phyloP scores from a whole-genome alignment of 2,888 invertebrate genomes.

The Drosophila recens region DNA sequence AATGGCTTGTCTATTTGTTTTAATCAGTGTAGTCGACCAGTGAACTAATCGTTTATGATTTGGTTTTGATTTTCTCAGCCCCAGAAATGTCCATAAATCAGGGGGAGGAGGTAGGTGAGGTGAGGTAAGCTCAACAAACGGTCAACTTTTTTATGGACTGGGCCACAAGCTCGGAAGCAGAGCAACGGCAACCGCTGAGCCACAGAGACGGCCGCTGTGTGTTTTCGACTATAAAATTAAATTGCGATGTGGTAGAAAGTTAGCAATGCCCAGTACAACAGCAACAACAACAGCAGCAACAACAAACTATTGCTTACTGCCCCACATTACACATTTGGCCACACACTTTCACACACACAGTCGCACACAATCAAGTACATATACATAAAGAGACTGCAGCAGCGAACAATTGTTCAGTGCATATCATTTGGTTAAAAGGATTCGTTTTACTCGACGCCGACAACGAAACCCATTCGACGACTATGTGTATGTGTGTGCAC shows the following conservation, averaged over 20 bases:
- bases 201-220: slow-evolving; percentile 72
- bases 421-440: slow-evolving; percentile 84
- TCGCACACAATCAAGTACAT: slow-evolving; percentile 2
- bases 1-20: slow-evolving; percentile 61
- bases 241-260: slow-evolving; percentile 79
- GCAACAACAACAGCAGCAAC: slow-evolving; percentile 26
- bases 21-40: slow-evolving; percentile 73
- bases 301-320: slow-evolving; percentile 73
- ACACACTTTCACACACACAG: slow-evolving; percentile 5
- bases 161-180: slow-evolving; percentile 29
- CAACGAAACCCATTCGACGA: slow-evolving; percentile 40
- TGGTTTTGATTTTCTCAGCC: slow-evolving; percentile 73
- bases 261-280: slow-evolving; percentile 68
- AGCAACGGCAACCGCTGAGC: slow-evolving; percentile 49
- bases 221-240: slow-evolving; percentile 82
- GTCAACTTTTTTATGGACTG: slow-evolving; percentile 45
- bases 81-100: slow-evolving; percentile 61
- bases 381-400: slow-evolving; percentile 58
- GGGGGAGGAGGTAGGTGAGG: neutral
- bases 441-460: slow-evolving; percentile 72
- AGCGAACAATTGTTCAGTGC: slow-evolving; percentile 79
- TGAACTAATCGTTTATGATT: slow-evolving; percentile 77
- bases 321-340: slow-evolving; percentile 75
- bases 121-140: slow-evolving; percentile 17
- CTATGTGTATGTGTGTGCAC: slow-evolving; percentile 2